phyloP scores from a whole-genome alignment of 2,797 vertebrate species.

The Anguilla obscura region DNA sequence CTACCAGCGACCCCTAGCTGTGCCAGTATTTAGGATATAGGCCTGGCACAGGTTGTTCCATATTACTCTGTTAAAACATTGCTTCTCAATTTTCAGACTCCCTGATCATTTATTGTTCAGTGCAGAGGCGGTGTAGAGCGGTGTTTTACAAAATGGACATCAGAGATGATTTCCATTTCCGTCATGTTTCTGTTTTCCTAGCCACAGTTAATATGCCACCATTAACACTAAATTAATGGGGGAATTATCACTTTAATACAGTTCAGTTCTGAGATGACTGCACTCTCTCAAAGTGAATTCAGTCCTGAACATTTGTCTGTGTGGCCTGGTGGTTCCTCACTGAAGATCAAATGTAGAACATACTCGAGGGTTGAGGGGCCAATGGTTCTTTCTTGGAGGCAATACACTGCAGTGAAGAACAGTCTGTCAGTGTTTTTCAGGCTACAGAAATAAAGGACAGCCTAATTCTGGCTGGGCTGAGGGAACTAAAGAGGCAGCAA shows the following conservation, averaged over 20 bases:
- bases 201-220: too few species aligned
- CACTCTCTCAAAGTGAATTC: neutral
- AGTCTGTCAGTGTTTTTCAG: neutral
- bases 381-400: conserved; percentile 48
- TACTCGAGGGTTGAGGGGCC: conserved; percentile 38
- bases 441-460: neutral
- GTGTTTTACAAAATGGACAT: neutral
- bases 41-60: too few species aligned
- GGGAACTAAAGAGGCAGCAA: conserved; percentile 1
- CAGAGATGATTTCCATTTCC: neutral
- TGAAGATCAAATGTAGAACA: conserved; percentile 56
- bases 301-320: neutral
- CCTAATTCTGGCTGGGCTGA: neutral
- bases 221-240: neutral
- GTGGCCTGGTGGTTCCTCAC: conserved; percentile 44
- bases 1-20: too few species aligned
- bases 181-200: neutral
- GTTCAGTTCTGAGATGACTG: neutral
- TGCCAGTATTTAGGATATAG: too few species aligned
- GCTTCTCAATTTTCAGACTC: neutral
- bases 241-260: neutral
- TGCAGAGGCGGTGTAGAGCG: neutral
- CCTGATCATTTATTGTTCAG: neutral
- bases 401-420: neutral
- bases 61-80: neutral